These are phyloP conservation scores for Drosophila quasianomalipes DNA, from an alignment of 2,888 invertebrate genomes.

Conservation along the genomic window DNA sequence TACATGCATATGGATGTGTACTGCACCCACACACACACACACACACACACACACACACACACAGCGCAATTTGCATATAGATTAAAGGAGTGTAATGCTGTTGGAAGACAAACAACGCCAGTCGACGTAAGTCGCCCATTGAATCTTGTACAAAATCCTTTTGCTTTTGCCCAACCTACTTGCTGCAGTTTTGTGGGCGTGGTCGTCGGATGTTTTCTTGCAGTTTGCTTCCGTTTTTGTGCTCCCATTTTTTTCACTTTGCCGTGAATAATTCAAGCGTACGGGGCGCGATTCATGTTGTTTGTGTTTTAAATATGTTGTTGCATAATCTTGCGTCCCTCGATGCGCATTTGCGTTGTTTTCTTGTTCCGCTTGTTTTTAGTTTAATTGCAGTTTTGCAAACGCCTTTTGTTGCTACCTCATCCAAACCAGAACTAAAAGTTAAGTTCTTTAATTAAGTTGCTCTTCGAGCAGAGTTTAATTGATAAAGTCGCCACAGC, in stretches of 20 bases:
- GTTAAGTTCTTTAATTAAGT: neutral
- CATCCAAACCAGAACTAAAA: neutral
- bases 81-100: constrained; percentile 54
- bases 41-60: neutral
- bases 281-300: constrained; percentile 16
- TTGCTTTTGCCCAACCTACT: neutral
- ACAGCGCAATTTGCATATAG: constrained; percentile 62
- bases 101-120: constrained; percentile 53
- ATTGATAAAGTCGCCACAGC: neutral
- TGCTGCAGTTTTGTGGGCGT: constrained; percentile 36
- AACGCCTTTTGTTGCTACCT: constrained; percentile 1
- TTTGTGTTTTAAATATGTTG: constrained; percentile 44
- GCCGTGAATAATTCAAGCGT: constrained; percentile 24
- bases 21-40: neutral
- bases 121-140: constrained; percentile 36
- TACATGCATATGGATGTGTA: constrained; percentile 20
- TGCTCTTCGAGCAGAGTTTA: neutral
- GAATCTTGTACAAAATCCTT: constrained; percentile 41
- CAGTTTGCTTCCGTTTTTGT: constrained; percentile 26
- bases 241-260: constrained; percentile 5
- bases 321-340: constrained; percentile 42
- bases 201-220: constrained; percentile 26
- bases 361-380: neutral
- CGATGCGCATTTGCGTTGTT: constrained; percentile 42
- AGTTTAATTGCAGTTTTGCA: constrained; percentile 38